These are phyloP conservation scores for Hypsopygia costalis DNA, from an alignment of 2,888 invertebrate genomes.

Conservation along the genomic window DNA sequence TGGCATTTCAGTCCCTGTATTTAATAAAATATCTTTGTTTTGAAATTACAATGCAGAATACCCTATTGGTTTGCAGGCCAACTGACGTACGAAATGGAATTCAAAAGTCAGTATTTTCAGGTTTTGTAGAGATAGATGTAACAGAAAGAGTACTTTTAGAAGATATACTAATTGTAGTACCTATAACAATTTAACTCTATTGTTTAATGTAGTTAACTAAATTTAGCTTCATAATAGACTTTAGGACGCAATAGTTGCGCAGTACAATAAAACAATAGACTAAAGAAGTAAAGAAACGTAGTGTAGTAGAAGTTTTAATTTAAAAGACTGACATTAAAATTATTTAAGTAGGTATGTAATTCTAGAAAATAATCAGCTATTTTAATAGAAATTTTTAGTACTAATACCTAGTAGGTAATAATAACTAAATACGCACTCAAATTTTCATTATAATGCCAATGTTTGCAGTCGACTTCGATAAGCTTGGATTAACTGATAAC, in stretches of 20 bases:
- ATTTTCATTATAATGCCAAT: neutral
- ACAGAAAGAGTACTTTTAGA: slow-evolving; percentile 26
- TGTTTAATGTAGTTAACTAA: slow-evolving; percentile 6
- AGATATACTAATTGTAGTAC: slow-evolving; percentile 9
- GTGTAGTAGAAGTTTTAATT: too few relatives aligned
- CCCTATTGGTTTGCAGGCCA: slow-evolving; percentile 48
- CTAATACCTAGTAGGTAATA: too few relatives aligned
- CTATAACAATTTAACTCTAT: slow-evolving; percentile 1
- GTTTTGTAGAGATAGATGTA: slow-evolving; percentile 20
- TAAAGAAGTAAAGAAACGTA: neutral
- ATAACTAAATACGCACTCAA: too few relatives aligned
- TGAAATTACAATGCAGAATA: neutral
- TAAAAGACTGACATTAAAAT: too few relatives aligned
- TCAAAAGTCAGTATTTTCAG: slow-evolving; percentile 56
- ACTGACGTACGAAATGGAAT: slow-evolving; percentile 51
- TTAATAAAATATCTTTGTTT: neutral
- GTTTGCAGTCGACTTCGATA: slow-evolving; percentile 89
- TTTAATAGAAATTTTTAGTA: too few relatives aligned
- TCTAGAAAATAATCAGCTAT: too few relatives aligned
- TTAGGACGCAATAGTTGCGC: too few relatives aligned
- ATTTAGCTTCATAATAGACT: neutral
- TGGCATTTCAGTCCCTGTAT: too few relatives aligned
- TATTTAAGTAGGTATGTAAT: too few relatives aligned
- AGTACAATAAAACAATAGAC: neutral
- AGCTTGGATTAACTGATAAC: slow-evolving; percentile 92